These are phyloP conservation scores for Meteorus colon DNA, from an alignment of 2,888 invertebrate genomes.

Conservation along the genomic window DNA sequence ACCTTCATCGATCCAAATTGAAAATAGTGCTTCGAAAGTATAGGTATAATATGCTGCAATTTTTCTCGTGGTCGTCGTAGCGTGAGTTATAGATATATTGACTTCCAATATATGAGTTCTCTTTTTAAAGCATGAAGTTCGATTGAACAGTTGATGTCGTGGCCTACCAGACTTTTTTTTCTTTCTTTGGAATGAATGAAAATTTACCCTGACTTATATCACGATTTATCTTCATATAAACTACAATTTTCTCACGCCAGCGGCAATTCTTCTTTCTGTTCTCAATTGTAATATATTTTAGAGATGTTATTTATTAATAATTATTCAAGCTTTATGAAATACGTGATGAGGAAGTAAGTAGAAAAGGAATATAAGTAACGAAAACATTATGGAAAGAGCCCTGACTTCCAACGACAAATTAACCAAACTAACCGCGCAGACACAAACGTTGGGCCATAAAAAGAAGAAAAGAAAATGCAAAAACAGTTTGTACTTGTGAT, in stretches of 20 bases:
- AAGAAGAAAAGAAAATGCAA: neutral
- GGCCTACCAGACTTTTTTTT: neutral
- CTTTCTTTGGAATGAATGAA: neutral
- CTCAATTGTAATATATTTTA: no score
- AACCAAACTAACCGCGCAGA: neutral
- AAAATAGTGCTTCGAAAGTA: slow-evolving; percentile 37
- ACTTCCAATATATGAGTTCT: slow-evolving; percentile 40
- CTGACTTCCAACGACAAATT: no score
- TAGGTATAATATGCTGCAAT: slow-evolving; percentile 30
- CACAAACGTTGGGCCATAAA: neutral
- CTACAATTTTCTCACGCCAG: no score
- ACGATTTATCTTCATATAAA: no score
- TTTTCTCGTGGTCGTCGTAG: neutral
- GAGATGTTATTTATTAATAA: no score
- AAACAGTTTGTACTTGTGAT: neutral
- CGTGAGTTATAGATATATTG: slow-evolving; percentile 21
- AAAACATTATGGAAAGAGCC: no score
- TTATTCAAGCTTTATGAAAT: no score
- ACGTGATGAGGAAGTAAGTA: no score
- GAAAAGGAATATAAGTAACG: no score
- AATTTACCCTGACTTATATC: no score
- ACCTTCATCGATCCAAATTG: slow-evolving; percentile 42
- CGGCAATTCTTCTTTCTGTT: no score
- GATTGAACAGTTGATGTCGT: slow-evolving; percentile 35
- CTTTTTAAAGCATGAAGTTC: slow-evolving; percentile 44